phyloP scores from a whole-genome alignment of 2,113 vertebrate species.

The zebrafish (Danio rerio) region GRCz12tu NC_133183.1:57165001-57165500 shows the following conservation, averaged over 20 bases:
- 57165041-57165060: neutral
- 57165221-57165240: neutral
- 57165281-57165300: conserved; percentile 38
- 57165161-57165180: neutral
- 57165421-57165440: neutral
- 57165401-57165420: conserved; percentile 41
- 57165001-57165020: neutral
- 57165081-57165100: neutral
- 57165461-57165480: neutral
- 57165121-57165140: neutral
- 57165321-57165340: conserved; percentile 34
- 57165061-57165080: neutral
- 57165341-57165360: conserved; percentile 41
- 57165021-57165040: neutral
- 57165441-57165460: neutral
- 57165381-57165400: conserved; percentile 9
- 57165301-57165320: conserved; percentile 11
- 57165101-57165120: neutral
- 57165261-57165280: neutral
- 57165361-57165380: conserved; percentile 44
- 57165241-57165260: conserved; percentile 2
- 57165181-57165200: neutral
- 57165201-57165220: neutral
- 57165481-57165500: conserved; percentile 15
- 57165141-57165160: neutral